These are phyloP conservation scores for Batillaria attramentaria DNA, from an alignment of 1,140 invertebrate species.

Conservation along the genomic window DNA sequence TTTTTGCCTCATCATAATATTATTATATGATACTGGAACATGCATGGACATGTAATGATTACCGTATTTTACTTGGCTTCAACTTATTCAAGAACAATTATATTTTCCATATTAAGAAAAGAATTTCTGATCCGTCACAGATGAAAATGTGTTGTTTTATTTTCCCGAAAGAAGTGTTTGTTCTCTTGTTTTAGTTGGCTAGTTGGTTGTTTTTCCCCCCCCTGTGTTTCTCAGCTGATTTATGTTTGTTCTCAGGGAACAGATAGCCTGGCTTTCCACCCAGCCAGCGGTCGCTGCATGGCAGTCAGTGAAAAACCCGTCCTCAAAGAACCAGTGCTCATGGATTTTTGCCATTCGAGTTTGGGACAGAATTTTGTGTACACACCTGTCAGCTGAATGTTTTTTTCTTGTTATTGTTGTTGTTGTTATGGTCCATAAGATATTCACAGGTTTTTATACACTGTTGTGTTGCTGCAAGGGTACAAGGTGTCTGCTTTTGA, in stretches of 20 bases:
- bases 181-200: too few relatives aligned
- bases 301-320: background rate
- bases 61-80: too few relatives aligned
- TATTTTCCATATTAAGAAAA: too few relatives aligned
- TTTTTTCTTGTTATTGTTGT: background rate
- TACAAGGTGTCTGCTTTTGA: background rate
- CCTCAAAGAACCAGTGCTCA: background rate
- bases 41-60: too few relatives aligned
- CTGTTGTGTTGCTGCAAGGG: too few relatives aligned
- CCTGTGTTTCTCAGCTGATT: background rate
- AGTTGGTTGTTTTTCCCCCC: too few relatives aligned
- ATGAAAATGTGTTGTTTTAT: too few relatives aligned
- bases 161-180: too few relatives aligned
- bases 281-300: constrained; percentile 44
- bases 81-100: too few relatives aligned
- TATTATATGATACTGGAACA: too few relatives aligned
- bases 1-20: too few relatives aligned
- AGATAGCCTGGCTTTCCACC: constrained; percentile 35
- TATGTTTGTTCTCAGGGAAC: constrained; percentile 31
- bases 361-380: background rate
- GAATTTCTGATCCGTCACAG: too few relatives aligned
- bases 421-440: background rate
- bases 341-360: background rate
- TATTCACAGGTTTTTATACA: background rate
- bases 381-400: background rate